Conservation (phyloP, 1,140 invertebrate species). For the Heliothis subflexa region DNA sequence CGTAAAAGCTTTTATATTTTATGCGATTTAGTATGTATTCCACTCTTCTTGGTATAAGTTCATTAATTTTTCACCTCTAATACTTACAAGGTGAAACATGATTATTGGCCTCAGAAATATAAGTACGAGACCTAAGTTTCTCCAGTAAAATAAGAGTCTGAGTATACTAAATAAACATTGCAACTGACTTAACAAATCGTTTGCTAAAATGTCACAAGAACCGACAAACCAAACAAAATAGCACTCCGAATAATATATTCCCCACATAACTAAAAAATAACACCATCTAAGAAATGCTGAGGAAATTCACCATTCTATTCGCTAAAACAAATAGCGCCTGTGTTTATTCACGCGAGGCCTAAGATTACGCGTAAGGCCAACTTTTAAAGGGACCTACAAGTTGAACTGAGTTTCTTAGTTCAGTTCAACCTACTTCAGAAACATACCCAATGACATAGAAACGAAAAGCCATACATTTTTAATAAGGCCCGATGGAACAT, state of each 20-base stretch:
- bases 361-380: constrained; percentile 65
- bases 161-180: no score
- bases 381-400: constrained; percentile 76
- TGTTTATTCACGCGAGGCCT: constrained; percentile 63
- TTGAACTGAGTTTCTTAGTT: constrained; percentile 58
- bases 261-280: background rate
- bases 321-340: background rate
- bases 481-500: constrained; percentile 44
- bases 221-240: background rate
- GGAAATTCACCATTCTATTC: background rate
- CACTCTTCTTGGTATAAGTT: no score
- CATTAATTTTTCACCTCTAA: no score
- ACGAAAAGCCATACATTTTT: constrained; percentile 59
- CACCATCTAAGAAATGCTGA: background rate
- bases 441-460: constrained; percentile 61
- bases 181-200: background rate
- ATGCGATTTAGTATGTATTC: no score
- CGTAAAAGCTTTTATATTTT: no score
- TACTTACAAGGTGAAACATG: no score
- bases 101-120: no score
- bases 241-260: background rate
- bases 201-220: background rate
- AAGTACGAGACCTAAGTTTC: no score
- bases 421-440: constrained; percentile 46
- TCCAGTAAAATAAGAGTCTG: no score